These are phyloP conservation scores for Gopherus evgoodei DNA, from an alignment of 2,113 vertebrate genomes.

Conservation along the genomic window DNA sequence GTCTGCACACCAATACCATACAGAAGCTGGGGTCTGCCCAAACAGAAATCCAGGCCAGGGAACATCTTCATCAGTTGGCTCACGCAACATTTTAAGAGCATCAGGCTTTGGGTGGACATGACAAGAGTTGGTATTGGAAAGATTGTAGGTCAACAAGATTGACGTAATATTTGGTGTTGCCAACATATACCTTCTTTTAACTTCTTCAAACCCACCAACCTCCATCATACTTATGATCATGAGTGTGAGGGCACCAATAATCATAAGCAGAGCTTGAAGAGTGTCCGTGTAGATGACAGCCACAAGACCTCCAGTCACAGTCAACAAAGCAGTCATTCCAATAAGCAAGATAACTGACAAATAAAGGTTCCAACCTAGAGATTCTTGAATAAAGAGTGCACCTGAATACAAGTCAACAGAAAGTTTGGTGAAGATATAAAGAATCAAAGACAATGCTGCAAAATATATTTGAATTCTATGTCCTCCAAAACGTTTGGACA, in stretches of 20 bases:
- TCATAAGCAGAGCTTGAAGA: constrained; percentile 97
- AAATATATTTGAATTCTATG: constrained; percentile 96
- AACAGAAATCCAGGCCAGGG: constrained; percentile 98
- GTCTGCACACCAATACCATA: constrained; percentile 99
- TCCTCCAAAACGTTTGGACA: constrained; percentile 96
- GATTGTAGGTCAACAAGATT: constrained; percentile 88
- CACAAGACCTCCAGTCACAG: constrained; percentile 94
- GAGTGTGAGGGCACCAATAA: constrained; percentile 92
- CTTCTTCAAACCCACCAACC: constrained; percentile 94
- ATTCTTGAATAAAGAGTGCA: constrained; percentile 98
- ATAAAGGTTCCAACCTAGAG: constrained; percentile 97
- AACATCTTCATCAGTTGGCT: constrained; percentile 94
- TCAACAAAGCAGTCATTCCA: constrained; percentile 93
- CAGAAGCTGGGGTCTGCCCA: constrained; percentile 97
- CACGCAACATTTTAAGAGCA: constrained; percentile 89
- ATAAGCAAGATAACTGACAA: constrained; percentile 95
- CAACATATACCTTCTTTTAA: constrained; percentile 94
- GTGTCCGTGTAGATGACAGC: constrained; percentile 98
- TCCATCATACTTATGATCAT: constrained; percentile 90
- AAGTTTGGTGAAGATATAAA: constrained; percentile 98
- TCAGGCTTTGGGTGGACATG: constrained; percentile 90
- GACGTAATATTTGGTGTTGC: constrained; percentile 91
- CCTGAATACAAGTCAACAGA: constrained; percentile 98
- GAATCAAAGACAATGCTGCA: constrained; percentile 90
- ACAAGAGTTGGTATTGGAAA: constrained; percentile 90